phyloP scores from a whole-genome alignment of 2,888 invertebrate species.

The Mythimna loreyi region DNA sequence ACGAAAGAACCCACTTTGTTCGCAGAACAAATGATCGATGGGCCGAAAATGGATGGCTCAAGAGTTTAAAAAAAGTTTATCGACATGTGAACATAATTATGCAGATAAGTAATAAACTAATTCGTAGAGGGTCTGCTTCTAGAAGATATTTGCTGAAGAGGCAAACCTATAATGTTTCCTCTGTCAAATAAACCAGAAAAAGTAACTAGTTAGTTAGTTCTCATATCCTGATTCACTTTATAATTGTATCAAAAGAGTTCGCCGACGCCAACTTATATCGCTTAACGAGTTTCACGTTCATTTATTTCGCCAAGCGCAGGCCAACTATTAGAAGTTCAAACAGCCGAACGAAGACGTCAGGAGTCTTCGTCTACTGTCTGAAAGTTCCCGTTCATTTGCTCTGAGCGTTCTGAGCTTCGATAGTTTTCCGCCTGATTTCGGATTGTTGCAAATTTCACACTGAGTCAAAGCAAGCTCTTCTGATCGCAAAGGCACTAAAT shows the following conservation, averaged over 20 bases:
- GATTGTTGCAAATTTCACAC: constrained; percentile 85
- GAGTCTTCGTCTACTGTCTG: constrained; percentile 72
- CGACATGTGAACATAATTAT: no score
- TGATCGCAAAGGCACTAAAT: constrained; percentile 81
- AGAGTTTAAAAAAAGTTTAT: no score
- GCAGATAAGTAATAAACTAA: no score
- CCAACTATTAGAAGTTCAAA: constrained; percentile 67
- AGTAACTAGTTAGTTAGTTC: not conserved
- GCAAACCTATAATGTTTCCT: not conserved
- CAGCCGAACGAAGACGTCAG: constrained; percentile 71
- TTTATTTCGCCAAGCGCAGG: constrained; percentile 56
- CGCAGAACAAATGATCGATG: no score
- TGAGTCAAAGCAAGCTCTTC: constrained; percentile 79
- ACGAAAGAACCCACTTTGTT: no score
- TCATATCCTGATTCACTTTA: constrained; percentile 30
- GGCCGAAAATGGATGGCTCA: no score
- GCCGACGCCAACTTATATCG: constrained; percentile 35
- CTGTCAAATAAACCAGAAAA: not conserved
- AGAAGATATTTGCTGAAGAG: not conserved
- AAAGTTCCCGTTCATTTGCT: constrained; percentile 82
- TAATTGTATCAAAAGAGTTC: constrained; percentile 49
- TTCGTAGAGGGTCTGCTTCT: not conserved
- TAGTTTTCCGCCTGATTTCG: constrained; percentile 86
- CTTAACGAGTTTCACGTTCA: constrained; percentile 55
- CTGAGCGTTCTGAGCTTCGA: constrained; percentile 75